Evolutionary conservation across 2,113 vertebrate genomes (phyloP).

Genomic region (Vombatus ursinus): DNA sequence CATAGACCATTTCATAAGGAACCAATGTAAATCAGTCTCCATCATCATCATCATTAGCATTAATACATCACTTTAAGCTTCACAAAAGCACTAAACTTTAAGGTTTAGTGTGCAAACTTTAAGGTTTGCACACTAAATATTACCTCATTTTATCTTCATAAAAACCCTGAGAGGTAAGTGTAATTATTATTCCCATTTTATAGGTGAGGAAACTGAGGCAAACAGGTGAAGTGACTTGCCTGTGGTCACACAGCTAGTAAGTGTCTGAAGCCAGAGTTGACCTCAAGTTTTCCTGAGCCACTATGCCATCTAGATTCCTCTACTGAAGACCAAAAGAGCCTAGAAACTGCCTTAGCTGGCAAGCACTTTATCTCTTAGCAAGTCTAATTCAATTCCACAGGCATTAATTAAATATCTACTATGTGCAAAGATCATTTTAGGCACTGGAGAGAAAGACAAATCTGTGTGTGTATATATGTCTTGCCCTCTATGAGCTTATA

Average conservation of each 20-base stretch:
- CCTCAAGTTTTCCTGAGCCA: not conserved
- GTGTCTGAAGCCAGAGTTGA: not conserved
- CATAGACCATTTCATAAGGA: not conserved
- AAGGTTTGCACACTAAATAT: not conserved
- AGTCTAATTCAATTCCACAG: not conserved
- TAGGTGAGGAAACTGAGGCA: not conserved
- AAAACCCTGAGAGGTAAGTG: not conserved
- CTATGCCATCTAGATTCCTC: not conserved
- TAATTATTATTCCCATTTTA: not conserved
- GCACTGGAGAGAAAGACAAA: not conserved
- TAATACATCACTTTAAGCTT: not conserved
- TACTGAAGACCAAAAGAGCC: not conserved
- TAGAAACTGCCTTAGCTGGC: not conserved
- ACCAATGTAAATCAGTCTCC: not conserved
- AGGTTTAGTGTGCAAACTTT: not conserved
- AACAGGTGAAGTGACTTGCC: not conserved
- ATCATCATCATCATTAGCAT: not conserved
- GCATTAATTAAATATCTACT: slow-evolving; percentile 9
- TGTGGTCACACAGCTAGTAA: not conserved
- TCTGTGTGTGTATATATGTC: not conserved
- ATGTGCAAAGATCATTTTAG: not conserved
- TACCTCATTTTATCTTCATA: not conserved
- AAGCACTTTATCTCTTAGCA: not conserved
- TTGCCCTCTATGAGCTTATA: not conserved
- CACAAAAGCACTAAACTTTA: too few species aligned